phyloP scores from a whole-genome alignment of 1,140 invertebrate species.

The Euglossa dilemma region DNA sequence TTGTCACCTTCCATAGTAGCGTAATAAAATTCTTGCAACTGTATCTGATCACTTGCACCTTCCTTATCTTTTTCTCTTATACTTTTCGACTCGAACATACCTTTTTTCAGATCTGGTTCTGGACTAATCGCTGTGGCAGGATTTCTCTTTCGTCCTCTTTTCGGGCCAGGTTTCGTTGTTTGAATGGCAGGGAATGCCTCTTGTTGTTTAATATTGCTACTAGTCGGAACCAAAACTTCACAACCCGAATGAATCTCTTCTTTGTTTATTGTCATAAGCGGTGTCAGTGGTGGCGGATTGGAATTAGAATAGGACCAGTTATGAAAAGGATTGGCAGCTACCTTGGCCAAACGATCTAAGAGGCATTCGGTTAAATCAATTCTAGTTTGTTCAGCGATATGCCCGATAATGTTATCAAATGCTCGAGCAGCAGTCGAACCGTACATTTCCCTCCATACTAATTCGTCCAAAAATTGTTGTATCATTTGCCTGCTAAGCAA shows the following conservation, averaged over 20 bases:
- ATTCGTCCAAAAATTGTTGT: constrained; percentile 94
- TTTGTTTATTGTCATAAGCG: constrained; percentile 61
- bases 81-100: constrained; percentile 53
- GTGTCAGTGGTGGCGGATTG: constrained; percentile 41
- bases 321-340: constrained; percentile 90
- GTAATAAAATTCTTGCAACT: constrained; percentile 78
- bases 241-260: constrained; percentile 13
- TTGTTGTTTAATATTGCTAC: constrained; percentile 22
- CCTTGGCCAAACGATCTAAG: constrained; percentile 84
- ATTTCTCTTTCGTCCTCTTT: constrained; percentile 77
- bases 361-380: constrained; percentile 82
- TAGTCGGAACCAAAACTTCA: neutral
- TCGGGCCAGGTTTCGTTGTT: constrained; percentile 67
- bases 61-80: constrained; percentile 58
- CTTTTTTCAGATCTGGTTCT: constrained; percentile 69
- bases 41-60: constrained; percentile 68
- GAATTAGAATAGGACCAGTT: constrained; percentile 87
- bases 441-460: constrained; percentile 91
- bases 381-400: constrained; percentile 90
- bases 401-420: constrained; percentile 91
- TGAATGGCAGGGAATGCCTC: constrained; percentile 44
- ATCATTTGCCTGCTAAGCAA: constrained; percentile 92
- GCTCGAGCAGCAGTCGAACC: constrained; percentile 89
- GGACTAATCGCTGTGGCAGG: constrained; percentile 44
- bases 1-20: constrained; percentile 78